Conservation (phyloP, 2,888 invertebrate species). For the Julus scandinavius region DNA sequence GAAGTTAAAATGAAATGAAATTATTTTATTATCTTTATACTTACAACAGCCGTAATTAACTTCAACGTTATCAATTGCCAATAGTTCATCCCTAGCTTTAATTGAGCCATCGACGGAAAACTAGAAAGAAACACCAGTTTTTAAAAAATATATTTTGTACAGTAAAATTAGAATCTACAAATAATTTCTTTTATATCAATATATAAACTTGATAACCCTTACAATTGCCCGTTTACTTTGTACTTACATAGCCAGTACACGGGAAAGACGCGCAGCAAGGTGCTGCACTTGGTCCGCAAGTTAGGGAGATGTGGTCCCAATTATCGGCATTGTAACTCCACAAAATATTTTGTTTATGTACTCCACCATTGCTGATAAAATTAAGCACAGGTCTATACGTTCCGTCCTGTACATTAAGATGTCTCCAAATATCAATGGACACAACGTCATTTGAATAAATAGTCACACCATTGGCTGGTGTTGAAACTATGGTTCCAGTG, state of each 20-base stretch:
- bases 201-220: not conserved
- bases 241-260: constrained; percentile 40
- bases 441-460: not conserved
- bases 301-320: not conserved
- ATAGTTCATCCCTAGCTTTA: constrained; percentile 1
- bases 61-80: constrained; percentile 37
- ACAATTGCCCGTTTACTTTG: not conserved
- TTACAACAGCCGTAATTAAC: constrained; percentile 34
- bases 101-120: constrained; percentile 12
- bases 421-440: not conserved
- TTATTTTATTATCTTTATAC: not conserved
- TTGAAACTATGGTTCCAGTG: constrained; percentile 16
- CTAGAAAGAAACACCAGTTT: not conserved
- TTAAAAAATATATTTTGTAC: not conserved
- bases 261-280: not conserved
- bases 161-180: too few species aligned
- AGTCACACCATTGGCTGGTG: not conserved
- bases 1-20: not conserved
- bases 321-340: not conserved
- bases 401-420: not conserved
- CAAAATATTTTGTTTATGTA: constrained; percentile 30
- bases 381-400: not conserved
- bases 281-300: not conserved
- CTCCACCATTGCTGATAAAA: constrained; percentile 23
- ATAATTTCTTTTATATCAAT: not conserved